Base-by-base conservation (phyloP, 2,888 invertebrate genomes). In the Antheraea yamamai region DNA sequence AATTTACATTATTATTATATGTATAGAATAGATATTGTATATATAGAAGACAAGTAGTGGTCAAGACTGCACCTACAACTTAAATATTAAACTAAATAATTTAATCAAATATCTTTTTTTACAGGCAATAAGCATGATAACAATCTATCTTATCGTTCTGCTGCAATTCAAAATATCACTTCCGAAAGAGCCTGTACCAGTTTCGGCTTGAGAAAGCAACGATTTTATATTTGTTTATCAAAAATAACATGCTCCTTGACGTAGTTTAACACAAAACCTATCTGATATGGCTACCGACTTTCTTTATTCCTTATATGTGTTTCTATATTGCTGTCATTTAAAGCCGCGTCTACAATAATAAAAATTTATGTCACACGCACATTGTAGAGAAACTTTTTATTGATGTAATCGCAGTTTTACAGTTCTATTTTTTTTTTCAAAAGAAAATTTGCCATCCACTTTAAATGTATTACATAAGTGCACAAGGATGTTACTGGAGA, bases 161-260 rank as follows among this genome's bases (percentile, higher is more conserved):
- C 90, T 96, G 72, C 96, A 96, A 85, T 96, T 96, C 90, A 96
- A 96, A 90, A 96, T 96, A 76, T 95, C 95, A 23, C 86, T 95
- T 4, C 94, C 92, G 0, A 94, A 91, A 79, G 93, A 93, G 66
- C 87, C 88, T 3, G 84, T 86, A 82, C 51, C 73, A 20, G 70
- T 35, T 78, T 76, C 76, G 51, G 55, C 20, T 10, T 18, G 72
- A 73, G 66, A 61, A 12, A 12, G 20, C 7, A 20, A 18, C 4
- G 20, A 73, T 20, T 70, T 70, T 23, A 35, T 70, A 70, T 70
- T 30, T 70, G 4, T 26, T 12, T 20, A 35, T 39, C 18, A 35
- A 7, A 39, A 35, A 39, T 12, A 39, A 39, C 20, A 6, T 39
- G 68, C 39, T n/a, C 26, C 16, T 14, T 4, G 64, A 26, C 8